A percentile compares a stretch with the other conserved stretches of the same genome.
phyloP scores from a whole-genome alignment of 2,888 invertebrate species.

The Cryptus viduatorius region DNA sequence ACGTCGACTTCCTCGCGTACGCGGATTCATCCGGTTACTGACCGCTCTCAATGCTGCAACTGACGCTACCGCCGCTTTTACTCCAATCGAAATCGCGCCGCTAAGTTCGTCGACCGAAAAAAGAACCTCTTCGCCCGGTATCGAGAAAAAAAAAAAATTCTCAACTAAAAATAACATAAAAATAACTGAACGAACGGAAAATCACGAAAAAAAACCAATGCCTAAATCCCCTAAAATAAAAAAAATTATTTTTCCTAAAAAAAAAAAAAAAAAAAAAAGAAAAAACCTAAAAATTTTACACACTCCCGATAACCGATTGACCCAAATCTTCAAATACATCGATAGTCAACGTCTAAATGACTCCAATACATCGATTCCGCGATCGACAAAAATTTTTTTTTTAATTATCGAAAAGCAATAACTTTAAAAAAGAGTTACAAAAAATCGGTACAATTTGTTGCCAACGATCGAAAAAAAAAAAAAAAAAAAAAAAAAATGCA shows the following conservation, averaged over 20 bases:
- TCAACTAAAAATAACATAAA: neutral
- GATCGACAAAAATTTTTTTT: no score
- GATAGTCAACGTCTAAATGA: no score
- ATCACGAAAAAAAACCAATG: neutral
- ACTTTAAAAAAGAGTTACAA: no score
- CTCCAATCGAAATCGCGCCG: conserved; percentile 54
- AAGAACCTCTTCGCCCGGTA: conserved; percentile 6
- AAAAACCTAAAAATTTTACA: no score
- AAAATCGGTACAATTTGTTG: no score
- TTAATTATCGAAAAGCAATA: no score
- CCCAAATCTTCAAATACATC: no score
- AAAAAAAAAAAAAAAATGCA: conserved; percentile 32
- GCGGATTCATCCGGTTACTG: conserved; percentile 64
- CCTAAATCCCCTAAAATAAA: no score
- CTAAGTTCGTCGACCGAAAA: conserved; percentile 63
- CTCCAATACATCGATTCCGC: no score
- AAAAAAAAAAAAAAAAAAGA: no score
- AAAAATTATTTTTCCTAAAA: no score
- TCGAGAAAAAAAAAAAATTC: neutral
- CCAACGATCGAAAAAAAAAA: neutral
- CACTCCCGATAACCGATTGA: no score
- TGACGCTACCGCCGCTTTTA: conserved; percentile 45
- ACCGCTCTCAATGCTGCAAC: conserved; percentile 66
- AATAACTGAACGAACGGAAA: neutral
- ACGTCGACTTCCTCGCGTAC: conserved; percentile 48